phyloP scores from a whole-genome alignment of 2,888 invertebrate species.

The Ethmia dodecea region DNA sequence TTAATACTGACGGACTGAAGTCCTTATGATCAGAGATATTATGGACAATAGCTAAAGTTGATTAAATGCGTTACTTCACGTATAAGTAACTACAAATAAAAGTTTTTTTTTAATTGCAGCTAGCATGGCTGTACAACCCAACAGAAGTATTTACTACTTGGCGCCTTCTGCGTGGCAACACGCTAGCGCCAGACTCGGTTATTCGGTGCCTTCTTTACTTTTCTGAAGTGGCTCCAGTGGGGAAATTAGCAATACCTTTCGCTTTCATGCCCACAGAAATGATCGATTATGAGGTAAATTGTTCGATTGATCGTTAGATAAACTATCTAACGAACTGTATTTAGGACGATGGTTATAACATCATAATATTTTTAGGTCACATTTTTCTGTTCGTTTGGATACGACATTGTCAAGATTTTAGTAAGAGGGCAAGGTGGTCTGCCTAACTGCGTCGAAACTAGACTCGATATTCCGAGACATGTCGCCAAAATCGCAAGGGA shows the following conservation, averaged over 20 bases:
- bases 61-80: too few relatives aligned
- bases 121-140: conserved; percentile 66
- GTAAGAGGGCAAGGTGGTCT: conserved; percentile 65
- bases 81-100: too few relatives aligned
- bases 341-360: neutral
- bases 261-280: conserved; percentile 68
- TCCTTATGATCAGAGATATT: neutral
- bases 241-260: conserved; percentile 63
- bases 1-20: neutral
- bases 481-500: conserved; percentile 46
- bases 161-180: conserved; percentile 57
- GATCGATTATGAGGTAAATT: conserved; percentile 65
- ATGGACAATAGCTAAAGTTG: neutral
- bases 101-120: conserved; percentile 33
- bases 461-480: conserved; percentile 57
- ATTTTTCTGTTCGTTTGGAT: conserved; percentile 61
- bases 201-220: conserved; percentile 62
- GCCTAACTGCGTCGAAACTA: conserved; percentile 58
- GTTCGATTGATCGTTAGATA: too few relatives aligned
- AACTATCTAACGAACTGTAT: too few relatives aligned
- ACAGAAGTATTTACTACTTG: conserved; percentile 65
- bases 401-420: conserved; percentile 54
- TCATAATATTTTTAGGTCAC: conserved; percentile 28
- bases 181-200: conserved; percentile 34
- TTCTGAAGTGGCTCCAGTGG: conserved; percentile 63